phyloP scores from a whole-genome alignment of 2,113 vertebrate species.

The Otolemur garnettii region DNA sequence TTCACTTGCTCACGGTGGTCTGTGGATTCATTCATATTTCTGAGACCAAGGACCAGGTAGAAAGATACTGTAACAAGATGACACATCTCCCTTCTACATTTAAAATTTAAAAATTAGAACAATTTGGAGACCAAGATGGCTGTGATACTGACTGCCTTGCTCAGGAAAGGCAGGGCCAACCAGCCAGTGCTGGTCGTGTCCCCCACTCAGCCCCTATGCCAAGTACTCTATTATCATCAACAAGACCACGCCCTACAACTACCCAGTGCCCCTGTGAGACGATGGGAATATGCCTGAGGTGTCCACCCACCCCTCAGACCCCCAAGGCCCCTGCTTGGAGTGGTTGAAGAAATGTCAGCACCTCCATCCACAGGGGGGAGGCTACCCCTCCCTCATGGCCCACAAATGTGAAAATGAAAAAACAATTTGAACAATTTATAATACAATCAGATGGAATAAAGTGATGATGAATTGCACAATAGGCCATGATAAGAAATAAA shows the following conservation, averaged over 20 bases:
- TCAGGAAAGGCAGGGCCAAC: too few relatives aligned
- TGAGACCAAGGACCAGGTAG: too few relatives aligned
- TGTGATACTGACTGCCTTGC: too few relatives aligned
- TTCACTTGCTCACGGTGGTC: too few relatives aligned
- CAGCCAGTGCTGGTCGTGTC: too few relatives aligned
- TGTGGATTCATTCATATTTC: too few relatives aligned
- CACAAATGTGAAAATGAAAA: not conserved
- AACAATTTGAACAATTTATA: not conserved
- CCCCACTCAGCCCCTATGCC: not conserved
- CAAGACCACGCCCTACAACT: not conserved
- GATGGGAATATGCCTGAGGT: not conserved
- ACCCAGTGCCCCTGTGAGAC: not conserved
- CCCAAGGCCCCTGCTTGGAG: not conserved
- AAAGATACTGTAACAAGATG: not conserved
- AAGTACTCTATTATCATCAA: not conserved
- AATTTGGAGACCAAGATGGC: not conserved
- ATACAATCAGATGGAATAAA: slow-evolving; percentile 22
- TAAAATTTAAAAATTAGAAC: not conserved
- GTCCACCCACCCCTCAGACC: not conserved
- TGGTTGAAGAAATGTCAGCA: not conserved
- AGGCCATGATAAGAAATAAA: slow-evolving; percentile 53
- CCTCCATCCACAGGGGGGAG: not conserved
- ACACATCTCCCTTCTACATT: not conserved
- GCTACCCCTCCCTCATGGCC: not conserved
- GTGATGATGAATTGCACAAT: not conserved